Base-by-base conservation (phyloP, 1,140 invertebrate genomes). In the Micrasema longulum region DNA sequence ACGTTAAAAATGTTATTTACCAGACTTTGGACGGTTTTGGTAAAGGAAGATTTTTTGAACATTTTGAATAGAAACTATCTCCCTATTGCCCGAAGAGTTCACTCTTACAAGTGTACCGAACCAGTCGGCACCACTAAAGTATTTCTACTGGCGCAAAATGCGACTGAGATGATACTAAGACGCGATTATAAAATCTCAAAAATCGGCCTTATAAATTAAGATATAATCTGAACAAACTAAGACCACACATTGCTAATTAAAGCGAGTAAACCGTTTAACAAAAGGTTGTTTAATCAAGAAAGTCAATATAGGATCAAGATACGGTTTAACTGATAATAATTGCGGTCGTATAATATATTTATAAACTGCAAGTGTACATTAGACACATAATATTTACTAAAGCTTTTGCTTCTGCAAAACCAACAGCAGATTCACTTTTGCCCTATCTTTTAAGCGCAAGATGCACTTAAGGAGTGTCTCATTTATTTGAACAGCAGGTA, bases 1-100 rank as follows among this genome's bases (percentile, higher is more conserved):
- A n/a, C n/a, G n/a, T n/a, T n/a, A n/a, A n/a, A n/a, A n/a, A n/a
- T n/a, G n/a, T n/a, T n/a, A n/a, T n/a, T n/a, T n/a, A n/a, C 69
- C 73, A 69, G 69, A 36, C 43, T 47, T 48, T 71, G 69, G 38
- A 75, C 67, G 60, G 53, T 71, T 36, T 65, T 68, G 20, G 71
- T 68, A 53, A 75, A 75, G 9, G 73, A 69, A 20, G 73, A n/a
- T 53, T 72, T 53, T 48, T 75, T 75, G 41, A 75, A 75, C 73
- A 75, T 75, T 57, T 74, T 71, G 31, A 14, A 7, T 26, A 7
- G 3, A 1, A 6, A 18, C 1, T 6, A 41, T 38, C 16, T 23
- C 14, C 57, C 14, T 62, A 16, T 12, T 14, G 22, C 11, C 12
- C 12, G 14, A 31, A 31, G 12, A 9, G 14, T 26, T 55, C 12